Evolutionary conservation across 2,888 invertebrate genomes (phyloP).

Genomic region (Hofmannophila pseudospretella): DNA sequence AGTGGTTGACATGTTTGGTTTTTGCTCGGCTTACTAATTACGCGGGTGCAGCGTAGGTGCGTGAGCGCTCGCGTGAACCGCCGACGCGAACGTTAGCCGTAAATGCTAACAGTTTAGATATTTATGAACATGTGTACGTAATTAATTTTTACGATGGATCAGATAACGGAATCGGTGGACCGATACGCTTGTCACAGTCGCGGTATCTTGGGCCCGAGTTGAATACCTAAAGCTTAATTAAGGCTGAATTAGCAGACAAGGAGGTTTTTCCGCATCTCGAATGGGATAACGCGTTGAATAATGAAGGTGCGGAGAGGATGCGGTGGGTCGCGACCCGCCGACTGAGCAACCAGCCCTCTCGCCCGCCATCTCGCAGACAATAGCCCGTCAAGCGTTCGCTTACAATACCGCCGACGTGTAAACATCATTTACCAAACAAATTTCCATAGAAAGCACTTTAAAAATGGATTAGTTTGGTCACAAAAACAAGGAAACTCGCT

Average conservation of each 20-base stretch:
- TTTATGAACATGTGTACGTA: conserved; percentile 76
- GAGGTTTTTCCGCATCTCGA: conserved; percentile 33
- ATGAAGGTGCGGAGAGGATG: conserved; percentile 19
- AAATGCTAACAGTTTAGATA: conserved; percentile 71
- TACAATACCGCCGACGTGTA: conserved; percentile 29
- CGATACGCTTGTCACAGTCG: conserved; percentile 63
- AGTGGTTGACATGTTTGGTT: conserved; percentile 64
- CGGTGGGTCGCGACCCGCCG: conserved; percentile 26
- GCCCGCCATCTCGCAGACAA: conserved; percentile 26
- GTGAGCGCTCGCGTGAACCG: conserved; percentile 55
- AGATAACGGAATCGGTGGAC: conserved; percentile 65
- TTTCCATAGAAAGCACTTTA: conserved; percentile 45
- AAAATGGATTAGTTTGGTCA: conserved; percentile 34
- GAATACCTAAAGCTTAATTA: conserved; percentile 56
- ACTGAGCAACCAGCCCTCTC: conserved; percentile 6
- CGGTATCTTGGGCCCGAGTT: conserved; percentile 41
- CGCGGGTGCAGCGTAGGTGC: conserved; percentile 46
- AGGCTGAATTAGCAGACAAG: conserved; percentile 41
- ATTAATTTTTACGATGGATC: conserved; percentile 76
- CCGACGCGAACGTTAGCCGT: conserved; percentile 55
- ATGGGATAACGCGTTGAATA: conserved; percentile 27
- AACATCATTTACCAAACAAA: conserved; percentile 36
- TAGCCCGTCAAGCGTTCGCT: conserved; percentile 22
- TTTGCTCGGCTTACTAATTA: conserved; percentile 59
- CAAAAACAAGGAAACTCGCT: conserved; percentile 35